Conservation (phyloP, 2,888 invertebrate genomes). For the Coelogynopora nodosa region DNA sequence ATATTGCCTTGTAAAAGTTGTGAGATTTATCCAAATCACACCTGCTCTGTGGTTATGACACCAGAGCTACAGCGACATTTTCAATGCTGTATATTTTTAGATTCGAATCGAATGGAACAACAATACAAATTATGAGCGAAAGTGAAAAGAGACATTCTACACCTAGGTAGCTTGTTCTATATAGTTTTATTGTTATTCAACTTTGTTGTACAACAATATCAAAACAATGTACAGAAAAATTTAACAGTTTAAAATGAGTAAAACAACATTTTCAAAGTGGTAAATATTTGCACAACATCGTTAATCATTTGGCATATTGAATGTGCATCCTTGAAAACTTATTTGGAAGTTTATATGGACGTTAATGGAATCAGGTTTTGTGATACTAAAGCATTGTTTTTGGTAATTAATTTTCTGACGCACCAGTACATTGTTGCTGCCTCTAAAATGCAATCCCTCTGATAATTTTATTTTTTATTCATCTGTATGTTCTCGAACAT, state of each 20-base stretch:
- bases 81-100: too few species aligned
- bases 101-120: too few species aligned
- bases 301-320: neutral
- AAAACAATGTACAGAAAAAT: neutral
- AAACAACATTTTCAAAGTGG: conserved; percentile 7
- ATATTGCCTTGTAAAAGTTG: too few species aligned
- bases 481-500: neutral
- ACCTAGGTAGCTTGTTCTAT: too few species aligned
- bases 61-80: too few species aligned
- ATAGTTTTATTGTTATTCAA: conserved; percentile 26
- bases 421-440: neutral
- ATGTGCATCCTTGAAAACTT: conserved; percentile 28
- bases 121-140: too few species aligned
- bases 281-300: conserved; percentile 1
- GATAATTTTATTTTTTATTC: conserved; percentile 2
- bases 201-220: conserved; percentile 23
- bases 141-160: too few species aligned
- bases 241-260: conserved; percentile 3
- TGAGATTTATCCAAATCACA: too few species aligned
- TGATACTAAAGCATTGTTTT: conserved; percentile 2
- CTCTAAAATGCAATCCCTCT: conserved; percentile 20
- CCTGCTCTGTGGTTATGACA: too few species aligned
- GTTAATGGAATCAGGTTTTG: conserved; percentile 3
- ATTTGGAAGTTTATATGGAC: neutral
- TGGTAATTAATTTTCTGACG: conserved; percentile 12